Percentiles rank a stretch among this genome's conserved stretches.
Conservation (phyloP, 1,140 invertebrate species). For the Harlomillsia oculata region DNA sequence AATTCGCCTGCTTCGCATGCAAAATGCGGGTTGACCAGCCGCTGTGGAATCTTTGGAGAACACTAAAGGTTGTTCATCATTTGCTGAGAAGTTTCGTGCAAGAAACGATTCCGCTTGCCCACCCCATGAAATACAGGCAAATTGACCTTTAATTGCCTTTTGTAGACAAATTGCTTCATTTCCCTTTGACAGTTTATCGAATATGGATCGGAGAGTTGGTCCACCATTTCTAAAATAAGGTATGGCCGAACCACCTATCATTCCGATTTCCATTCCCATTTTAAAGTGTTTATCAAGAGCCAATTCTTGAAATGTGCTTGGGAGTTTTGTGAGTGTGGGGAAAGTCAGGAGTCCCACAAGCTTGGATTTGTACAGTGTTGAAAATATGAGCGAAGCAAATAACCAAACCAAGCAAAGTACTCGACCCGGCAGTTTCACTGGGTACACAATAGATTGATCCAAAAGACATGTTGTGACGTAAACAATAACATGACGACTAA, state of each 20-base stretch:
- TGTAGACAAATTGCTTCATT: background rate
- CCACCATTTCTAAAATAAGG: background rate
- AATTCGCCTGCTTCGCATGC: background rate
- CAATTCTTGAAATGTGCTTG: slow-evolving; percentile 9
- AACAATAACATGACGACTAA: background rate
- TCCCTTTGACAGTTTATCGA: background rate
- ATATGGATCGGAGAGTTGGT: background rate
- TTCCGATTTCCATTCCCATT: background rate
- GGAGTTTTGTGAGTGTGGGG: background rate
- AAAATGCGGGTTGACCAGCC: background rate
- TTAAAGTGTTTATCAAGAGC: background rate
- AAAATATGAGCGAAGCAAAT: background rate
- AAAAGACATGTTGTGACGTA: background rate
- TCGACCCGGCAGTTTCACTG: background rate
- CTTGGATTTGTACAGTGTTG: slow-evolving; percentile 7
- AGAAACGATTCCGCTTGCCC: slow-evolving; percentile 4
- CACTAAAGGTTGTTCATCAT: background rate
- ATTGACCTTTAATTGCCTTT: background rate
- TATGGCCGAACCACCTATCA: background rate
- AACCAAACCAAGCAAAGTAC: slow-evolving; percentile 1
- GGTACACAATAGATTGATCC: background rate
- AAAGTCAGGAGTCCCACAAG: slow-evolving; percentile 7
- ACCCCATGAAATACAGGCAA: slow-evolving; percentile 6
- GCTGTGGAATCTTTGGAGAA: background rate
- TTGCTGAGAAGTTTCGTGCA: background rate